Percentiles rank a stretch among this genome's conserved stretches.
phyloP scores from a whole-genome alignment of 35 echinoderm and acorn worm genomes.

The Ptychodera flava region DNA sequence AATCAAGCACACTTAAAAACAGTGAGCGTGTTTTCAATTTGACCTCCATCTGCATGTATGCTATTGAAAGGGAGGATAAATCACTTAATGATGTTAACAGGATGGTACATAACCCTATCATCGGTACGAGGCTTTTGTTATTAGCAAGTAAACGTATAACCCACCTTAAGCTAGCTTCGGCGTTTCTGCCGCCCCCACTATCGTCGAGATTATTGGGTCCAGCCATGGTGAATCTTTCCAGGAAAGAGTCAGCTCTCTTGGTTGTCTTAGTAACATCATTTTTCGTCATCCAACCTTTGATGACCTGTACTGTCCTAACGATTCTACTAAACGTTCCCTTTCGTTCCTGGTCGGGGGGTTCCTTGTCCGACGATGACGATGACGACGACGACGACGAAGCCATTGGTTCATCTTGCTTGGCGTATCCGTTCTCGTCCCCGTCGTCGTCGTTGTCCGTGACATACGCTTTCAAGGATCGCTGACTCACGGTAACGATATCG shows the following conservation, averaged over 20 bases:
- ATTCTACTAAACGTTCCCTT: neutral
- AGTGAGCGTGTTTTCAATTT: too few species aligned
- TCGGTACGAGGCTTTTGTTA: too few species aligned
- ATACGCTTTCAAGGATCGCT: neutral
- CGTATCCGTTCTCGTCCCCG: neutral
- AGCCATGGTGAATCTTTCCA: constrained; percentile 82
- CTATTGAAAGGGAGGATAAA: too few species aligned
- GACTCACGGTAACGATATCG: neutral
- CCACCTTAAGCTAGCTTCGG: neutral
- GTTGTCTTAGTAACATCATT: constrained; percentile 43
- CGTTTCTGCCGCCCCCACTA: neutral
- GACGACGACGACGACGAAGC: neutral
- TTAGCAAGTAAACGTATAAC: too few species aligned
- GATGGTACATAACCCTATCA: too few species aligned
- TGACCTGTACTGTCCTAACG: constrained; percentile 35
- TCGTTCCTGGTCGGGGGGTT: neutral
- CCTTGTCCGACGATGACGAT: neutral
- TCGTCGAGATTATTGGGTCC: constrained; percentile 27
- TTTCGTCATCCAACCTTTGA: constrained; percentile 86
- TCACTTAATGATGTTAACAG: too few species aligned
- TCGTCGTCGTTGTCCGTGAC: too few species aligned
- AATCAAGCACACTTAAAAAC: too few species aligned
- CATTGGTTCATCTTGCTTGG: neutral
- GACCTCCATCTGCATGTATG: too few species aligned
- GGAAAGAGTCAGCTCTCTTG: constrained; percentile 82